Percentiles rank a stretch among this genome's conserved stretches.
Evolutionary conservation across 2,888 invertebrate species (phyloP).

Genomic region (Marasmarcha lunaedactyla): DNA sequence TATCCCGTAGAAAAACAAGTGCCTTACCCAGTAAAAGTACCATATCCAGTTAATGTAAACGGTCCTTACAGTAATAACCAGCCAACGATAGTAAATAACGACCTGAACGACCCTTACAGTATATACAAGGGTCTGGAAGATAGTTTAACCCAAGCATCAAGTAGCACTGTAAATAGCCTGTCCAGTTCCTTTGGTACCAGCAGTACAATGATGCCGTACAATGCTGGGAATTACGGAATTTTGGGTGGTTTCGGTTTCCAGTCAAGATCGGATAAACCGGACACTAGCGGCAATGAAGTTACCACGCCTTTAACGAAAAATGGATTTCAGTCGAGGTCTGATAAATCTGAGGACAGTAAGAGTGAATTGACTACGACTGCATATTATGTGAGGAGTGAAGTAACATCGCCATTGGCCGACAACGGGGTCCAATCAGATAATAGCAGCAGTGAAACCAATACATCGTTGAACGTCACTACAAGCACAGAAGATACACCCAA

Average conservation of each 20-base stretch:
- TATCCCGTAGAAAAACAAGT: conserved; percentile 49
- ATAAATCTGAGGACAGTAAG: background rate
- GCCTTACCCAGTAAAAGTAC: conserved; percentile 54
- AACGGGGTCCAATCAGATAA: background rate
- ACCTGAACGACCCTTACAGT: background rate
- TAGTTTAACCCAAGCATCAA: background rate
- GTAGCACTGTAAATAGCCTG: background rate
- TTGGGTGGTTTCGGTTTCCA: background rate
- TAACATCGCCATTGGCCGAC: no score
- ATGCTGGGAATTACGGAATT: background rate
- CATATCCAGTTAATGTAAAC: conserved; percentile 33
- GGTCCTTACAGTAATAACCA: conserved; percentile 15
- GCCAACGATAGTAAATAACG: conserved; percentile 7
- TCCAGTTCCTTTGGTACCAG: background rate
- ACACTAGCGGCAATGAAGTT: background rate
- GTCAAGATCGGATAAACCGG: background rate
- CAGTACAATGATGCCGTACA: no score
- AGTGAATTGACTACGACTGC: background rate
- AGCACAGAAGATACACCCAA: background rate
- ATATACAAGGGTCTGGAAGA: background rate
- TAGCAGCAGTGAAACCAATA: background rate
- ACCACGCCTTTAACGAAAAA: background rate
- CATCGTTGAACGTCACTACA: no score
- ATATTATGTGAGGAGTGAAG: no score
- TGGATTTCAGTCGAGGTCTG: background rate